Evolutionary conservation across 2,113 vertebrate genomes (phyloP).

Genomic region (Cyanoliseus patagonus): DNA sequence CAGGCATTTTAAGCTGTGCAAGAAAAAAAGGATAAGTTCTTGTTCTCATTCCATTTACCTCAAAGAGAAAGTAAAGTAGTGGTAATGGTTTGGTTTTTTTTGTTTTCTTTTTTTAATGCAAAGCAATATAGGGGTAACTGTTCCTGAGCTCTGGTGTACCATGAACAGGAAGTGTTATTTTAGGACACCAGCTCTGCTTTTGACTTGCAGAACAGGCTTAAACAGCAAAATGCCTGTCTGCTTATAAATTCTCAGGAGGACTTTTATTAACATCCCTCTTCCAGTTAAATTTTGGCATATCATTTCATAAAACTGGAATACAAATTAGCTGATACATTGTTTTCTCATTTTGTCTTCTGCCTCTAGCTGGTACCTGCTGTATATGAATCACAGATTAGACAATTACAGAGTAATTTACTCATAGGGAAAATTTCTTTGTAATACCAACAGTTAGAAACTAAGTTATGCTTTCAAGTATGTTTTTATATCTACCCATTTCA

Average conservation of each 20-base stretch:
- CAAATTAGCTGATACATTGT: neutral
- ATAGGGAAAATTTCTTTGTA: neutral
- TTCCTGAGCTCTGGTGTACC: neutral
- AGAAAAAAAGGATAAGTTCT: neutral
- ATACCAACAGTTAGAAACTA: neutral
- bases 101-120: neutral
- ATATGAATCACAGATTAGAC: neutral
- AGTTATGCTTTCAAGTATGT: neutral
- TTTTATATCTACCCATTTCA: neutral
- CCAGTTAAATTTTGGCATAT: neutral
- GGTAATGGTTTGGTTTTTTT: neutral
- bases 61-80: neutral
- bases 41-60: neutral
- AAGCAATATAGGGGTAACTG: neutral
- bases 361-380: neutral
- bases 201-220: neutral
- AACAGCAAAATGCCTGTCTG: neutral
- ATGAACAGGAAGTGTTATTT: neutral
- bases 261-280: neutral
- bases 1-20: neutral
- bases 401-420: neutral
- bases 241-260: neutral
- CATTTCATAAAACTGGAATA: neutral
- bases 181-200: neutral
- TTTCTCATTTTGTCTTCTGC: conserved; percentile 5